Evolutionary conservation across 2,797 vertebrate genomes (phyloP).

Genomic region (Varecia variegata): DNA sequence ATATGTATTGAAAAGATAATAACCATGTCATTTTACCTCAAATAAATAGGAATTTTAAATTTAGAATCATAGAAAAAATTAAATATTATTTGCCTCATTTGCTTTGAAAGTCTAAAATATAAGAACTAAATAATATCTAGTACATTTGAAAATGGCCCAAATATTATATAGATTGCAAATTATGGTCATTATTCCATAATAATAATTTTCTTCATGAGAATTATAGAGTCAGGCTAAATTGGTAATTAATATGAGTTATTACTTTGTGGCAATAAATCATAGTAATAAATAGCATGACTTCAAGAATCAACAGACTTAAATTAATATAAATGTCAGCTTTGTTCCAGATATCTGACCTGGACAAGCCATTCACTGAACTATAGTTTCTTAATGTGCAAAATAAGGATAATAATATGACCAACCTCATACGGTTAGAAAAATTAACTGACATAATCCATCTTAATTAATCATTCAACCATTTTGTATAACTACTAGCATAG

Average conservation of each 20-base stretch:
- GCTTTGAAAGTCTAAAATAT: not conserved
- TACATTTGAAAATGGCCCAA: not conserved
- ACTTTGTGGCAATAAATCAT: not conserved
- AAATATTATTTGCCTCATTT: not conserved
- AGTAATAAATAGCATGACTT: not conserved
- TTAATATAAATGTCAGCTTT: not conserved
- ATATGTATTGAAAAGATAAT: not conserved
- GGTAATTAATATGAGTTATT: constrained; percentile 15
- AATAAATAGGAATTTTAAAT: not conserved
- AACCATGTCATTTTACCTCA: not conserved
- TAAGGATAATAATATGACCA: not conserved
- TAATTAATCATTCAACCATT: not conserved
- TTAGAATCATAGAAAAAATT: not conserved
- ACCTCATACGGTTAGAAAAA: not conserved
- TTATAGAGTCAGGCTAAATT: constrained; percentile 18
- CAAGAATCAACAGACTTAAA: not conserved
- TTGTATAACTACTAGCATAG: not conserved
- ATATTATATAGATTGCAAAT: not conserved
- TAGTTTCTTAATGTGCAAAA: not conserved
- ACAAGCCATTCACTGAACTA: not conserved
- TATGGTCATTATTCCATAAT: not conserved
- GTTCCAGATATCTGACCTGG: not conserved
- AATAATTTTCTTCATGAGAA: constrained; percentile 25
- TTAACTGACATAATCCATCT: not conserved
- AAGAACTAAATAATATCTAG: not conserved